Conservation (phyloP, 2,888 invertebrate species). For the Villa cingulata region DNA sequence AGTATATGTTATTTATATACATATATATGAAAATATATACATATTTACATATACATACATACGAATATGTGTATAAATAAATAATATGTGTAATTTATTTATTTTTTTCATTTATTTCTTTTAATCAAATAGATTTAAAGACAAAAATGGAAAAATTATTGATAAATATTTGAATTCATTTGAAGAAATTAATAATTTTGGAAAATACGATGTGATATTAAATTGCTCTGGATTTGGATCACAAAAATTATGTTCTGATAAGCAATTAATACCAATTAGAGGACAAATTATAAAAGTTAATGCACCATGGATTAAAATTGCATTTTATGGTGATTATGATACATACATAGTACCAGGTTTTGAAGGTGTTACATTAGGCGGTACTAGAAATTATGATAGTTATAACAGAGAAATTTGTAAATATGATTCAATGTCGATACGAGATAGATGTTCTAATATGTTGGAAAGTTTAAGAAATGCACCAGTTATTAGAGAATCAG, state of each 20-base stretch:
- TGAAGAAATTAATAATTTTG: constrained; percentile 35
- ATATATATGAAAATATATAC: too few species aligned
- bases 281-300: constrained; percentile 71
- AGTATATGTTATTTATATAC: too few species aligned
- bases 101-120: too few species aligned
- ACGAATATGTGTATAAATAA: too few species aligned
- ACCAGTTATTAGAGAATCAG: constrained; percentile 47
- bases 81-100: too few species aligned
- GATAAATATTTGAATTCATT: constrained; percentile 45
- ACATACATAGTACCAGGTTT: constrained; percentile 74
- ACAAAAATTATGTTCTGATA: constrained; percentile 58
- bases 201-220: constrained; percentile 55
- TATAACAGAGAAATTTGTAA: constrained; percentile 51
- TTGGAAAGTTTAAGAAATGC: constrained; percentile 53
- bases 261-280: constrained; percentile 60
- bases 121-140: constrained; percentile 38
- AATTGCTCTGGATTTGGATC: constrained; percentile 85
- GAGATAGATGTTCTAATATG: constrained; percentile 61
- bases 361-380: constrained; percentile 66
- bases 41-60: too few species aligned
- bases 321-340: constrained; percentile 73
- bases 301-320: constrained; percentile 83
- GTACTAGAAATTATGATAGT: constrained; percentile 70
- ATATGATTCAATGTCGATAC: constrained; percentile 62
- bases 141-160: constrained; percentile 49